Evolutionary conservation across 2,888 invertebrate genomes (phyloP), one percentile per base, ranked within the genome.

Genomic region (Bombylius major): DNA sequence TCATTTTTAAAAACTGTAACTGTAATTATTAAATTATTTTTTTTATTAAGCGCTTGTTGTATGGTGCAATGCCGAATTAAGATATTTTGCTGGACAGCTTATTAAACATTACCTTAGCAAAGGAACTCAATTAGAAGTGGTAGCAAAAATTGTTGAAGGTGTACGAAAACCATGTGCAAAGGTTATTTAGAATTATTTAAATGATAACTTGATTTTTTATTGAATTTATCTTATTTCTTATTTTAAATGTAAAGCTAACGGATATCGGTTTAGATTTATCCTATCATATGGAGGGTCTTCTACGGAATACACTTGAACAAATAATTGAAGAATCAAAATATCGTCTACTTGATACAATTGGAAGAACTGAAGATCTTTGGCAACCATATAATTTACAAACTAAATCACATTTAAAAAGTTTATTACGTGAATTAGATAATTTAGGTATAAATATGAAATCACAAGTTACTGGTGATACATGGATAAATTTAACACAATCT

Each of bases 41-140:
- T 39, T 54, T 39, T 54, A 46, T 51, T 39, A 42, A 84, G 88
- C 86, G 55, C 86, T 95, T 62, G 83, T 94, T 60, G 89, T 94
- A 6, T 97, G 97, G 97, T 87, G 89, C 62, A 89, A 89, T 66
- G 81, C 83, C 61, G 90, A 92, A 75, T 76, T 91, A 56, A 84
- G 85, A 65, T 79, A 86, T 65, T 81, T 92, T 67, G 86, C 87
- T 64, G 83, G 84, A 63, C 88, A 89, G 74, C 79, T 91, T 64
- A 84, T 87, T 53, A 88, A 89, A 67, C 90, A 95, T 73, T 86
- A 95, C 51, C 90, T 96, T 68, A 87, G 89, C 63, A 90, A 92
- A 7, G 93, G 95, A 73, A 87, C 90, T 55, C 83, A 87, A 9
- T 75, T 95, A 65, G 86, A 88, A 60, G 84, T 86, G 1, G 81